phyloP scores from a whole-genome alignment of 1,140 invertebrate genomes.

The Holcopasites calliopsidis region DNA sequence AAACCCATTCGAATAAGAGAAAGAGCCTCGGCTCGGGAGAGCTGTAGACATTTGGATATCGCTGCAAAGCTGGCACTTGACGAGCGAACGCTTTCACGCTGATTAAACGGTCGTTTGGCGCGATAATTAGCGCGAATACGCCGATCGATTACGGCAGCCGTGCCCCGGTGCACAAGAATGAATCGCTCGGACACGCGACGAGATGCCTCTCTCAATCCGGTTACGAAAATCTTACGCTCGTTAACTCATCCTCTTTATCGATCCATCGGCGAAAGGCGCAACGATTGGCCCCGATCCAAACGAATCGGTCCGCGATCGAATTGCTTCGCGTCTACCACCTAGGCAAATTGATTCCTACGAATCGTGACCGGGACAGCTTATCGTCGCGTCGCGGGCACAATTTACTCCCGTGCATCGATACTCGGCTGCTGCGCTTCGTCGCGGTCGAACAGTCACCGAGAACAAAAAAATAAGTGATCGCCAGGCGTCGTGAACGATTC shows the following conservation, averaged over 20 bases:
- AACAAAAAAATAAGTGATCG: not conserved
- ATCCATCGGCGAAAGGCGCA: not conserved
- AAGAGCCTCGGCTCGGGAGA: not conserved
- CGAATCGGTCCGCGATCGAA: not conserved
- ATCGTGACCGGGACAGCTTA: conserved; percentile 23
- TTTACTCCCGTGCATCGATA: not conserved
- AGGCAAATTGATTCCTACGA: conserved; percentile 6
- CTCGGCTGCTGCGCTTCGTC: not conserved
- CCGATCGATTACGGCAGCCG: conserved; percentile 40
- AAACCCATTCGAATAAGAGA: conserved; percentile 3
- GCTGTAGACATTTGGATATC: conserved; percentile 1
- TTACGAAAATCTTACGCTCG: too few species aligned
- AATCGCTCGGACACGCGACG: not conserved
- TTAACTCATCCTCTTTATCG: conserved; percentile 28
- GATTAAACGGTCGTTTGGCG: conserved; percentile 3
- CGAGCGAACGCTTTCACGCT: conserved; percentile 36
- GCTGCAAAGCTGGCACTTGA: not conserved
- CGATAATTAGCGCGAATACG: conserved; percentile 33
- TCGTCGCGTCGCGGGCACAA: not conserved
- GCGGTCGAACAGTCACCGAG: not conserved
- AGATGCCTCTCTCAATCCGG: too few species aligned
- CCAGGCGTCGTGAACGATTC: conserved; percentile 9
- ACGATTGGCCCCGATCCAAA: not conserved
- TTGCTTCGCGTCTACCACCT: too few species aligned
- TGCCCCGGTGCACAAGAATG: not conserved